Evolutionary conservation across 2,888 invertebrate genomes (phyloP), one percentile per base, ranked within the genome.

Genomic region (Phaedon cochleariae): DNA sequence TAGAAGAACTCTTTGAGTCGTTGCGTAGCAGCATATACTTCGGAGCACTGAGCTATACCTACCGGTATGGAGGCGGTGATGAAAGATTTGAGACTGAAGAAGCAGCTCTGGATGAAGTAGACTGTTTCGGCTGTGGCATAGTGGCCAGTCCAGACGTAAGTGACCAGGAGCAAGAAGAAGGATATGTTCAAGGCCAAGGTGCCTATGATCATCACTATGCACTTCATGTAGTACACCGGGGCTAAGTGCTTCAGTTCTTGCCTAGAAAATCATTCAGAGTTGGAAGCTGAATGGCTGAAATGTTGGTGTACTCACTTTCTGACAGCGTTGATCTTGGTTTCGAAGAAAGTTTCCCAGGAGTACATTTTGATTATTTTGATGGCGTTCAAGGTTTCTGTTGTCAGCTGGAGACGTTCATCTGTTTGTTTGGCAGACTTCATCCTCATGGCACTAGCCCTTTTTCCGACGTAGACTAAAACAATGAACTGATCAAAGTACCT

Each of bases 221-320:
- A 74, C 75, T 81, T 83, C 15, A 82, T 59, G 63, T 80, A 81
- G 69, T 78, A 82, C 18, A 83, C 77, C 15, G 74, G 71, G 62
- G 77, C 74, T n/a, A 83, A 70, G 61, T 90, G 88, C 66, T 87
- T 87, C 67, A 92, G 88, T 85, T 92, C 92, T 69, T 87, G 87
- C 70, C 91, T 90, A 80, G 10, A 80, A 81, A 51, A 59, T 10
- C 10, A 29, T 20, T 45, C 12, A 46, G 18, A 41, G 46, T 29
- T 62, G 1, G 31, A 59, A 15, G 17, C 17, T 6, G 20, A 45
- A 51, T 41, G 59, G 21, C 31, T 48, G 48, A 37, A 34, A 9
- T 48, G 3, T 26, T 26, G 12, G 41, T 29, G 20, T 55, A 67
- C 73, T 68, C 66, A 76, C 76, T 70, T 71, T 68, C 79, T 72